A percentile compares a stretch with the other conserved stretches of the same genome.
These are phyloP conservation scores for Tachysurus vachellii DNA, from an alignment of 2,113 vertebrate species.

Conservation along the genomic window DNA sequence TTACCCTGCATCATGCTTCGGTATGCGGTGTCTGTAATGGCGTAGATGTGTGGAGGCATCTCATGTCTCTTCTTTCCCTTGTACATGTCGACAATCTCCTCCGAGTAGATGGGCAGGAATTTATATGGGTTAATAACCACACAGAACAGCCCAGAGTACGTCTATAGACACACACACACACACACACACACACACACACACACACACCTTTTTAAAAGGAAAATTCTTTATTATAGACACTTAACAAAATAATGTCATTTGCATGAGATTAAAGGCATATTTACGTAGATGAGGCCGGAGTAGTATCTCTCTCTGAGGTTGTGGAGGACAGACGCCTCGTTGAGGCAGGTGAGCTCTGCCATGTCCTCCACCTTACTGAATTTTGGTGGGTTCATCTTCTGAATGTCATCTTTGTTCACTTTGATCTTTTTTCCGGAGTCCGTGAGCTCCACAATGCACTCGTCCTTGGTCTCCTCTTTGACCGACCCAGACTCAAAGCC, in stretches of 20 bases:
- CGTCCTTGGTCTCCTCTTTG: conserved; percentile 75
- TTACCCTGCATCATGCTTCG: conserved; percentile 92
- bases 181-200: background rate
- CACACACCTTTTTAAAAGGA: too few relatives aligned
- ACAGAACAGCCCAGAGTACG: conserved; percentile 89
- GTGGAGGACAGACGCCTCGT: conserved; percentile 80
- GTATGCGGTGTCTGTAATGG: conserved; percentile 86
- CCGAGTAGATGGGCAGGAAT: conserved; percentile 85
- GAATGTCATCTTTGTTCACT: conserved; percentile 77
- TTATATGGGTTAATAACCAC: conserved; percentile 92
- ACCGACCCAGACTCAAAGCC: conserved; percentile 75
- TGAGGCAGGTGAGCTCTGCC: conserved; percentile 81
- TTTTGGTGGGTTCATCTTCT: conserved; percentile 82
- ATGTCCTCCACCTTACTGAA: conserved; percentile 82
- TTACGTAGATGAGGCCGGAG: conserved; percentile 80
- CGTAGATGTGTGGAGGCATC: conserved; percentile 89
- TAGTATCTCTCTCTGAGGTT: conserved; percentile 81
- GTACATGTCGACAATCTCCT: conserved; percentile 90
- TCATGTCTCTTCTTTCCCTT: conserved; percentile 90
- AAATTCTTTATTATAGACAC: background rate
- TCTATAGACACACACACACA: conserved; percentile 65
- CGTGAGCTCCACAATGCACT: conserved; percentile 75
- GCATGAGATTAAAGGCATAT: conserved; percentile 11
- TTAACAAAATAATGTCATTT: background rate
- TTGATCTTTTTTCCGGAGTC: conserved; percentile 76